A percentile compares a stretch with the other conserved stretches of the same genome.
Conservation (phyloP, 1,140 invertebrate genomes). For the Luehdorfia chinensis region DNA sequence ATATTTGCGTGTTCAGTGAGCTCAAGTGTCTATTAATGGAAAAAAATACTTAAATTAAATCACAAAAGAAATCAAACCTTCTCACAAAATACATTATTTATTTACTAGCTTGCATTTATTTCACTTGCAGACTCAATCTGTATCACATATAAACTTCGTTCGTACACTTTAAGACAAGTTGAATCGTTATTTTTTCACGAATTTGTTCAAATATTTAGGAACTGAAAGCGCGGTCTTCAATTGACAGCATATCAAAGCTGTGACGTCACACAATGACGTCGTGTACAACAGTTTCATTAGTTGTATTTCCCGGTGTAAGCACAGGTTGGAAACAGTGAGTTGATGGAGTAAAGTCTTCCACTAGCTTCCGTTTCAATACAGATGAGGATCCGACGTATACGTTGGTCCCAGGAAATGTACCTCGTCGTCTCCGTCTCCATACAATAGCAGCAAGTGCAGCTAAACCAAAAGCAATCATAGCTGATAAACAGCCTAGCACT, state of each 20-base stretch:
- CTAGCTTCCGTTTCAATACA: slow-evolving; percentile 77
- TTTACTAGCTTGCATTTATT: slow-evolving; percentile 29
- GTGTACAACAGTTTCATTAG: slow-evolving; percentile 53
- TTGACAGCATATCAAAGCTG: slow-evolving; percentile 76
- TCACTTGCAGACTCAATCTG: slow-evolving; percentile 40
- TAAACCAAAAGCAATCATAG: slow-evolving; percentile 77
- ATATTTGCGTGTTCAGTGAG: slow-evolving; percentile 56
- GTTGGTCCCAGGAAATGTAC: slow-evolving; percentile 77
- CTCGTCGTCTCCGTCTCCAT: slow-evolving; percentile 76
- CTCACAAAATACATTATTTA: slow-evolving; percentile 32
- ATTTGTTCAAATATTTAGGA: slow-evolving; percentile 65
- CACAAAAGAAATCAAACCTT: slow-evolving; percentile 29
- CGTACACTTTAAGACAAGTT: slow-evolving; percentile 31
- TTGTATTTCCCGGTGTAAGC: slow-evolving; percentile 69
- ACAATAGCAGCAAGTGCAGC: slow-evolving; percentile 72
- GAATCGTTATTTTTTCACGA: slow-evolving; percentile 32
- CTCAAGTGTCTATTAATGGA: slow-evolving; percentile 46
- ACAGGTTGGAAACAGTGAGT: slow-evolving; percentile 78
- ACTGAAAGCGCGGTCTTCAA: slow-evolving; percentile 68
- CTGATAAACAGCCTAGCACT: slow-evolving; percentile 75
- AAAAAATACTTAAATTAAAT: slow-evolving; percentile 39
- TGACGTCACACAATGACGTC: slow-evolving; percentile 81
- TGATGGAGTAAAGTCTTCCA: slow-evolving; percentile 76
- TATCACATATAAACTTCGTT: slow-evolving; percentile 59
- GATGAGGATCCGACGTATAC: slow-evolving; percentile 78